Percentiles rank a stretch among this genome's conserved stretches.
These are phyloP conservation scores for Aleiodes sp. DNA, from an alignment of 1,140 invertebrate species.

Conservation along the genomic window DNA sequence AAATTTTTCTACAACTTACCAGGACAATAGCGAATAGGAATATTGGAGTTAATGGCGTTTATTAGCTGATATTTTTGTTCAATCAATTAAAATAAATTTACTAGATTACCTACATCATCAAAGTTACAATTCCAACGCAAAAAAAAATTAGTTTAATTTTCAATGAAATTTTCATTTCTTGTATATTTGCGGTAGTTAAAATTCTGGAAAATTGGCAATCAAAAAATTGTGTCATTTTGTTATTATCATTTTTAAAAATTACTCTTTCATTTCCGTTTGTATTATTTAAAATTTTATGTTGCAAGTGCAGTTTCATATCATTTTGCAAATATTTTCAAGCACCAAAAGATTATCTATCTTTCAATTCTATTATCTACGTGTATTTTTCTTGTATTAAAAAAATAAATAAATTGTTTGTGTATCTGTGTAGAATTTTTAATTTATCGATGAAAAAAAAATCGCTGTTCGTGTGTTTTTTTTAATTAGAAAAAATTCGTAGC, in stretches of 20 bases:
- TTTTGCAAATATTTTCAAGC: background rate
- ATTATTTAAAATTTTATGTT: too few species aligned
- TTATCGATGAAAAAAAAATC: too few species aligned
- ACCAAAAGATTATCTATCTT: background rate
- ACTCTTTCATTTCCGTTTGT: too few species aligned
- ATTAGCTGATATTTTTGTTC: slow-evolving; percentile 58
- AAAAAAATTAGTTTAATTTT: too few species aligned
- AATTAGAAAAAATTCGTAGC: too few species aligned
- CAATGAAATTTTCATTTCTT: too few species aligned
- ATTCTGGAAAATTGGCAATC: too few species aligned
- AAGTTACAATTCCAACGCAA: slow-evolving; percentile 17
- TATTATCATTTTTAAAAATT: too few species aligned
- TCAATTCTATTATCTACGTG: background rate
- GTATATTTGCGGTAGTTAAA: too few species aligned
- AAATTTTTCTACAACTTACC: slow-evolving; percentile 57
- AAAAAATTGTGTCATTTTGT: too few species aligned
- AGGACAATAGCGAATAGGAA: slow-evolving; percentile 45
- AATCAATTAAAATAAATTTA: slow-evolving; percentile 49
- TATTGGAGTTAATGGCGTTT: slow-evolving; percentile 50
- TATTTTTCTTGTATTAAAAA: background rate
- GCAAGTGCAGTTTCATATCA: slow-evolving; percentile 7
- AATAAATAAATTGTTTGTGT: background rate
- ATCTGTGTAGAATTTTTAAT: too few species aligned
- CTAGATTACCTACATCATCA: slow-evolving; percentile 25
- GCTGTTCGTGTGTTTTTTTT: background rate